Evolutionary conservation across 2,797 vertebrate genomes (phyloP), one percentile per base, ranked within the genome.

Genomic region (Psittacula echo): DNA sequence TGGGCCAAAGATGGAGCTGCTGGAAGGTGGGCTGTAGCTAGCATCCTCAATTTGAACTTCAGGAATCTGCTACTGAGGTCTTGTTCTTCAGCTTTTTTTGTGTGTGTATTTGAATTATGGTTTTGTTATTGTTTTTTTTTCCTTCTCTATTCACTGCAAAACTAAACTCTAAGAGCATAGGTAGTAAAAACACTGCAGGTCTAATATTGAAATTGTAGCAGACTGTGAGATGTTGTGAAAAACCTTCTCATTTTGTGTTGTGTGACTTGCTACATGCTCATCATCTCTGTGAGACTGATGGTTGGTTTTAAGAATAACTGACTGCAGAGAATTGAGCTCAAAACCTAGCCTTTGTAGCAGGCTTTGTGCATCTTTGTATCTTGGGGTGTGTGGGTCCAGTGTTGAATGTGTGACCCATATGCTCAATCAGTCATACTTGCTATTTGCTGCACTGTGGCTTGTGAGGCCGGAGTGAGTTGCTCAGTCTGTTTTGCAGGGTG

Each of bases 241-340:
- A 87, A 77, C 75, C 68, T 80, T 85, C 56, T 89, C 72, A 87
- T 95, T 94, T 92, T 85, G 44, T 34, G 5, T 51, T 87, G 48
- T 0, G 3, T 74, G 65, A 27, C 48, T 87, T 66, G 24, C 21
- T 89, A 71, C 0, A 1, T 80, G 44, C 67, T 89, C 67, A 91
- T 95, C 61, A 85, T 94, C 93, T 93, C 94, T 89, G 88, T 66
- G 66, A 86, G 88, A n/a, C 42, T 90, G 66, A 91, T 86, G 29
- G 37, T 0, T 94, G 60, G 58, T 53, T 88, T 93, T 65, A 44
- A 70, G 45, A 86, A 62, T 78, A 70, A 95, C 47, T 91, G 90
- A 76, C 91, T 83, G 51, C 13, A 61, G 54, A 51, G 73, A 66
- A 37, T 3, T 26, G 32, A 82, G 37, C 75, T 92, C 12, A 24